Evolutionary conservation across 2,797 vertebrate genomes (phyloP).

Genomic region (Lateolabrax maculatus): DNA sequence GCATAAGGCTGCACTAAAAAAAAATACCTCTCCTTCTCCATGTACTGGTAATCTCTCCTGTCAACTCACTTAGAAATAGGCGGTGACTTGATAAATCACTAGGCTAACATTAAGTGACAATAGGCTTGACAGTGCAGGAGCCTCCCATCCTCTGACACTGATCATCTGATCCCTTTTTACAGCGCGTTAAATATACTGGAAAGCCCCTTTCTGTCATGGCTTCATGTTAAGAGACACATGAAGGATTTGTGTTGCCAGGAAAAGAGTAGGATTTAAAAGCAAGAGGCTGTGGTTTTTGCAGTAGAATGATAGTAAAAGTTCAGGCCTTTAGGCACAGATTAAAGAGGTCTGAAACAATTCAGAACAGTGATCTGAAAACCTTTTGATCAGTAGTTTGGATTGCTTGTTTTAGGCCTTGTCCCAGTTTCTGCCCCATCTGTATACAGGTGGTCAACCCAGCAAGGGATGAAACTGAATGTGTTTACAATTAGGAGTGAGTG

Average conservation of each 20-base stretch:
- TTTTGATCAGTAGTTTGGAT: conserved; percentile 9
- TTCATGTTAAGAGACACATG: conserved; percentile 54
- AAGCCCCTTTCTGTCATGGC: conserved; percentile 47
- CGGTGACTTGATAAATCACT: conserved; percentile 83
- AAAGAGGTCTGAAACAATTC: conserved; percentile 35
- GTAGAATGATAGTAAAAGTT: conserved; percentile 2
- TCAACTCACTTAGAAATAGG: conserved; percentile 72
- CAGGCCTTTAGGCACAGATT: conserved; percentile 14
- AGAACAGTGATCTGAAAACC: background rate
- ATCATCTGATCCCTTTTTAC: conserved; percentile 74
- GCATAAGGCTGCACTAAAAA: conserved; percentile 45
- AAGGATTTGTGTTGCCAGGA: conserved; percentile 58
- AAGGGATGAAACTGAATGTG: background rate
- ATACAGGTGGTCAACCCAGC: background rate
- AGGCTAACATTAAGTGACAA: conserved; percentile 83
- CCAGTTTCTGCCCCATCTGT: background rate
- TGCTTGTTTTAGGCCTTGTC: background rate
- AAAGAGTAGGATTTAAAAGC: conserved; percentile 47
- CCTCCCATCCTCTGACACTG: conserved; percentile 71
- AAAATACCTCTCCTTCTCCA: conserved; percentile 49
- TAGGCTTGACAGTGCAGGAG: conserved; percentile 78
- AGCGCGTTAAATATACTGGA: conserved; percentile 80
- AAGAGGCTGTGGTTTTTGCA: conserved; percentile 15
- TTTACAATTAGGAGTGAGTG: background rate
- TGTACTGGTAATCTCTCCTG: conserved; percentile 74